phyloP scores from a whole-genome alignment of 2,888 invertebrate genomes.

The Agonum fuliginosum region DNA sequence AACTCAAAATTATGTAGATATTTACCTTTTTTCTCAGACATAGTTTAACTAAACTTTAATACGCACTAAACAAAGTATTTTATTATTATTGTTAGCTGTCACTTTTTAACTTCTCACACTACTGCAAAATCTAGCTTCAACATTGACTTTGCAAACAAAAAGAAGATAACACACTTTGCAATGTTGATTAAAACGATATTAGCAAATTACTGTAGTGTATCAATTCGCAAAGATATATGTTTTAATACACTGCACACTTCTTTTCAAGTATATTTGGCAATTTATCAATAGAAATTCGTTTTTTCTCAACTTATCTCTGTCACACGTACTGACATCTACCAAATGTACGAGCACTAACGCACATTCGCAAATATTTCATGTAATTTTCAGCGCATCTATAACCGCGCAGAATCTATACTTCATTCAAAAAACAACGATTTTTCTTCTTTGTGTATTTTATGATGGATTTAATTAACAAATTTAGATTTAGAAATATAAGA shows the following conservation, averaged over 20 bases:
- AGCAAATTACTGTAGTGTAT: slow-evolving; percentile 7
- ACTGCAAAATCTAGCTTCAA: slow-evolving; percentile 53
- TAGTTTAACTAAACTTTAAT: slow-evolving; percentile 62
- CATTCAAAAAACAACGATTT: background rate
- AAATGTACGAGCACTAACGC: slow-evolving; percentile 17
- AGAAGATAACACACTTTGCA: slow-evolving; percentile 34
- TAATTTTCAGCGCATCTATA: slow-evolving; percentile 31
- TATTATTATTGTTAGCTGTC: slow-evolving; percentile 55
- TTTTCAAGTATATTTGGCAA: slow-evolving; percentile 40
- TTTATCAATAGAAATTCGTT: slow-evolving; percentile 45
- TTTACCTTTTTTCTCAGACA: slow-evolving; percentile 69
- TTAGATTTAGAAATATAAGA: background rate
- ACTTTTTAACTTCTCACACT: slow-evolving; percentile 56
- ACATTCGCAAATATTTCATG: slow-evolving; percentile 30
- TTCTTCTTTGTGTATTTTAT: slow-evolving; percentile 3
- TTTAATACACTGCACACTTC: slow-evolving; percentile 40
- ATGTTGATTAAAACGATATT: slow-evolving; percentile 1
- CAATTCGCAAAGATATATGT: slow-evolving; percentile 7
- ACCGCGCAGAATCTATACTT: slow-evolving; percentile 24
- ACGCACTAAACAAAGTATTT: slow-evolving; percentile 54
- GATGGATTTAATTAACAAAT: background rate
- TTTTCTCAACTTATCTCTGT: slow-evolving; percentile 36
- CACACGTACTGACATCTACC: slow-evolving; percentile 55
- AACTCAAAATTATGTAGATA: slow-evolving; percentile 46
- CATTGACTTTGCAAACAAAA: slow-evolving; percentile 46